These are phyloP conservation scores for Martes martes DNA, from an alignment of 2,113 vertebrate genomes.

Conservation along the genomic window DNA sequence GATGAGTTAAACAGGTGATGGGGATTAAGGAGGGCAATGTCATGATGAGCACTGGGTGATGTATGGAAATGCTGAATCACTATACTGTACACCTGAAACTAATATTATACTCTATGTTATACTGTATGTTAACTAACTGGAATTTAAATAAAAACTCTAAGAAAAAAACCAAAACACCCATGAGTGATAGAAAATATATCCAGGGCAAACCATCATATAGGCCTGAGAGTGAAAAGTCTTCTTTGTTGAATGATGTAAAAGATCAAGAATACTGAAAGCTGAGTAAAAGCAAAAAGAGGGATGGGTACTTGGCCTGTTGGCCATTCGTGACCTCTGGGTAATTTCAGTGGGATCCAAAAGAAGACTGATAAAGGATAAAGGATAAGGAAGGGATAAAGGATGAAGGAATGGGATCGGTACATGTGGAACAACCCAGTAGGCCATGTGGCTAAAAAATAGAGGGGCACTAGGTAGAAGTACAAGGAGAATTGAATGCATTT, in stretches of 20 bases:
- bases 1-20: neutral
- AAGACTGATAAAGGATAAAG: neutral
- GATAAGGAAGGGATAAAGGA: too few relatives aligned
- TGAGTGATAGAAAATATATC: neutral
- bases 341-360: neutral
- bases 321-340: neutral
- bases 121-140: neutral
- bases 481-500: neutral
- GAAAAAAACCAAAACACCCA: neutral
- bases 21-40: neutral
- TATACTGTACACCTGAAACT: neutral
- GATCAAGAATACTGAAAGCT: neutral
- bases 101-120: neutral
- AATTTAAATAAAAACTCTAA: neutral
- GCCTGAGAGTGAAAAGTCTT: neutral
- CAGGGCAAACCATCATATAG: neutral
- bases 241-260: neutral
- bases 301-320: neutral
- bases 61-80: neutral
- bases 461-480: neutral
- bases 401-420: neutral
- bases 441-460: neutral
- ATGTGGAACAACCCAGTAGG: too few relatives aligned
- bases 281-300: neutral
- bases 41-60: neutral